These are phyloP conservation scores for Pocillopora damicornis DNA, from an alignment of 64 coral and sea anemone genomes.

Conservation along the genomic window DNA sequence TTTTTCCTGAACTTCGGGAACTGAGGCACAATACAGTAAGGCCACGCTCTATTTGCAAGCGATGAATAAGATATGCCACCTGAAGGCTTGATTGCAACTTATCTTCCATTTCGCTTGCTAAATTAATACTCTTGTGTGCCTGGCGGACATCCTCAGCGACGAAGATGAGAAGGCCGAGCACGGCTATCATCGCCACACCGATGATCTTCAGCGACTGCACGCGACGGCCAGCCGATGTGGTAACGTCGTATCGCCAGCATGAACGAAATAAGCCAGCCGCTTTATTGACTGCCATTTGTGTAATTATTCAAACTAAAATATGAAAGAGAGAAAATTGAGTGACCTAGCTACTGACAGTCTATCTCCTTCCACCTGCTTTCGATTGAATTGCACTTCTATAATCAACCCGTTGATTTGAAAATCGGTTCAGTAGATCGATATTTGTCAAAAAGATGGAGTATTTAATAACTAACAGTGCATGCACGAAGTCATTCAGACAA, in stretches of 20 bases:
- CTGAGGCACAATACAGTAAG: constrained; percentile 61
- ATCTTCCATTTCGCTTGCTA: background rate
- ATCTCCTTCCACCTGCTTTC: background rate
- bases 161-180: constrained; percentile 35
- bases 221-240: constrained; percentile 2
- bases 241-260: constrained; percentile 33
- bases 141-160: constrained; percentile 23
- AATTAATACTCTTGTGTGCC: background rate
- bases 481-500: too few relatives aligned
- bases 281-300: background rate
- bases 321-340: background rate
- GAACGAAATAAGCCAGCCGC: background rate
- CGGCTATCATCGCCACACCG: constrained; percentile 27
- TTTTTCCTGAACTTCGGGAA: background rate
- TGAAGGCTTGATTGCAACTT: constrained; percentile 17
- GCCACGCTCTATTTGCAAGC: constrained; percentile 75
- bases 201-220: constrained; percentile 54
- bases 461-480: too few relatives aligned
- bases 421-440: too few relatives aligned
- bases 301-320: background rate
- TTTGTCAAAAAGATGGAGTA: too few relatives aligned
- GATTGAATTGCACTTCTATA: background rate
- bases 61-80: constrained; percentile 63
- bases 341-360: background rate
- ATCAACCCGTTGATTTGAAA: too few relatives aligned